A percentile compares a stretch with the other conserved stretches of the same genome.
Evolutionary conservation across 2,888 invertebrate species (phyloP).

Genomic region (Synergus japonicus): DNA sequence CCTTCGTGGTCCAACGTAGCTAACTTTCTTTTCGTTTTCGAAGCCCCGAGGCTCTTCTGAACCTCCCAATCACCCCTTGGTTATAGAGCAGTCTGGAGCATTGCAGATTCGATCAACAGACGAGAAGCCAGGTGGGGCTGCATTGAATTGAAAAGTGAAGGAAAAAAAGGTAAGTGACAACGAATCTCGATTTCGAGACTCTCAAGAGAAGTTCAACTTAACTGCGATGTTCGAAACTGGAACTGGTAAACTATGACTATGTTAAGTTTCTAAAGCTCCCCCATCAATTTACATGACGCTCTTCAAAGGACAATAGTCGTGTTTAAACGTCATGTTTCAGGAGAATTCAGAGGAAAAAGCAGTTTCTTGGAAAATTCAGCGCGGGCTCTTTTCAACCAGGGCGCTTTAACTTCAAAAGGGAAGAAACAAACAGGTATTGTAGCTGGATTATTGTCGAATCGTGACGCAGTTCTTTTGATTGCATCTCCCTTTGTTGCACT

Average conservation of each 20-base stretch:
- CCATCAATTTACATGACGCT: not conserved
- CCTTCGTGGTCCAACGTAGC: conserved; percentile 21
- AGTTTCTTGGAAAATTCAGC: not conserved
- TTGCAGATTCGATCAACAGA: conserved; percentile 29
- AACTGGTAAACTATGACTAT: not conserved
- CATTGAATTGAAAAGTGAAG: conserved; percentile 10
- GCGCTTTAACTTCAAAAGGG: not conserved
- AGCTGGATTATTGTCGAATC: not conserved
- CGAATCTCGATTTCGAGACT: conserved; percentile 30
- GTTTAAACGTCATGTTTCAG: not conserved
- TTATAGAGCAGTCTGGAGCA: not conserved
- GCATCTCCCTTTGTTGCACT: not conserved
- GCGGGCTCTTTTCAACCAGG: not conserved
- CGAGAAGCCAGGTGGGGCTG: conserved; percentile 29
- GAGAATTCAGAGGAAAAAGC: not conserved
- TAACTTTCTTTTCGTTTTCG: conserved; percentile 40
- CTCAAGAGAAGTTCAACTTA: conserved; percentile 21
- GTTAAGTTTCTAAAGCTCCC: not conserved
- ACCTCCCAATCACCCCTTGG: not conserved
- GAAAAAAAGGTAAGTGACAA: conserved; percentile 6
- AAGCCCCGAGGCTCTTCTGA: conserved; percentile 1
- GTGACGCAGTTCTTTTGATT: not conserved
- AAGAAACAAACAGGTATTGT: not conserved
- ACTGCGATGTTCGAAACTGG: not conserved
- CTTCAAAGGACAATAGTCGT: not conserved